Evolutionary conservation across 1,140 invertebrate genomes (phyloP), one percentile per base, ranked within the genome.

Genomic region (Drosophila elegans): DNA sequence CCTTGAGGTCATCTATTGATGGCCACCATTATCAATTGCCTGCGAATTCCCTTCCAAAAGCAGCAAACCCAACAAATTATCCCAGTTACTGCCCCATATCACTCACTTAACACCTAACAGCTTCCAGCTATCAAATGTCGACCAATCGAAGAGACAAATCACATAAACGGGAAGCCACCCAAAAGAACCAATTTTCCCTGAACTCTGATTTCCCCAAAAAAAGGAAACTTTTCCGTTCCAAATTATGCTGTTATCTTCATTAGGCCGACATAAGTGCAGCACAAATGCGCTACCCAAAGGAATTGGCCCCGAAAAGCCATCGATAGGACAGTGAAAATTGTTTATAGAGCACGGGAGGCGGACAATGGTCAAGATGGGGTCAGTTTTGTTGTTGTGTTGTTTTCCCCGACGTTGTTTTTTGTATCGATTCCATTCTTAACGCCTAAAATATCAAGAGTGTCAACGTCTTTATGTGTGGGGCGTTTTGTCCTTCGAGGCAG

Each of bases 161-260:
- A 86, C 78, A 86, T 67, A 74, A 69, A 69, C 53, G 27, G 38
- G 36, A 56, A 75, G 38, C 36, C 38, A 49, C 51, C 57, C 27
- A 56, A 34, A 51, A 55, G 48, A 63, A 45, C 44, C 57, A 67
- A 60, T 64, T 78, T 78, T 51, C 41, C 61, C 64, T 53, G 77
- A 80, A 74, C 85, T 90, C 80, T 89, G 84, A 89, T 88, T 84
- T 84, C 32, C 49, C 25, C 10, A n/a, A 38, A 51, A 51, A 12
- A 71, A 55, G 13, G 36, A 34, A 78, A 69, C 52, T 66, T 86
- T 74, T 78, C 52, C 54, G 60, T n/a, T 59, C 62, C 85, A 89
- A 90, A 90, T 89, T 89, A 90, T 90, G 85, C 80, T 89, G 85
- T 89, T 89, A 89, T 89, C 84, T 89, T 89, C 84, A 89, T 89